Percentiles rank a stretch among this genome's conserved stretches.
phyloP scores from a whole-genome alignment of 2,888 invertebrate genomes.

The Aricia artaxerxes region DNA sequence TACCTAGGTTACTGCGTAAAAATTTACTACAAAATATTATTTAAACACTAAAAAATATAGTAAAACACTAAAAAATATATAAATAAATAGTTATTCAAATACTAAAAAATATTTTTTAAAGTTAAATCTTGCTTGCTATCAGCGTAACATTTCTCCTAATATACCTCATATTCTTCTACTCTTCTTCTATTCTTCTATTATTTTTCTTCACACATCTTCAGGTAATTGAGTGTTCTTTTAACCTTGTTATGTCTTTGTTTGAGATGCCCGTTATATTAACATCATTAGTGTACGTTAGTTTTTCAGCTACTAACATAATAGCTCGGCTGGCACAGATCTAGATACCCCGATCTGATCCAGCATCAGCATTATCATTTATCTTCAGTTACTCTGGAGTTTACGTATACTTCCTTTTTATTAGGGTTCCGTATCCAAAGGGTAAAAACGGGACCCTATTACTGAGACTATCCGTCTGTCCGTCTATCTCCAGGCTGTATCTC shows the following conservation, averaged over 20 bases:
- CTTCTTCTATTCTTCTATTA: not conserved
- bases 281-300: conserved; percentile 52
- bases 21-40: too few species aligned
- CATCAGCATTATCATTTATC: conserved; percentile 31
- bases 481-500: too few species aligned
- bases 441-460: too few species aligned
- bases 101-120: too few species aligned
- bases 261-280: conserved; percentile 20
- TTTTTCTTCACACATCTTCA: not conserved
- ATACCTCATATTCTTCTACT: not conserved
- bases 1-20: too few species aligned
- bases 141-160: not conserved
- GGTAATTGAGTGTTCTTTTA: conserved; percentile 3
- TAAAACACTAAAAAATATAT: too few species aligned
- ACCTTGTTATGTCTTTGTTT: not conserved
- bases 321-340: conserved; percentile 58
- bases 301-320: conserved; percentile 55
- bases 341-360: conserved; percentile 62
- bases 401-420: too few species aligned
- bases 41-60: too few species aligned
- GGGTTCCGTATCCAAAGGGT: too few species aligned
- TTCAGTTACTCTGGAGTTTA: too few species aligned
- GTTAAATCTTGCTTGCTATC: not conserved
- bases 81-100: too few species aligned
- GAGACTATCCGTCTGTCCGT: too few species aligned